Evolutionary conservation across 2,113 vertebrate genomes (phyloP), one percentile per base, ranked within the genome.

Genomic region (Excalfactoria chinensis): DNA sequence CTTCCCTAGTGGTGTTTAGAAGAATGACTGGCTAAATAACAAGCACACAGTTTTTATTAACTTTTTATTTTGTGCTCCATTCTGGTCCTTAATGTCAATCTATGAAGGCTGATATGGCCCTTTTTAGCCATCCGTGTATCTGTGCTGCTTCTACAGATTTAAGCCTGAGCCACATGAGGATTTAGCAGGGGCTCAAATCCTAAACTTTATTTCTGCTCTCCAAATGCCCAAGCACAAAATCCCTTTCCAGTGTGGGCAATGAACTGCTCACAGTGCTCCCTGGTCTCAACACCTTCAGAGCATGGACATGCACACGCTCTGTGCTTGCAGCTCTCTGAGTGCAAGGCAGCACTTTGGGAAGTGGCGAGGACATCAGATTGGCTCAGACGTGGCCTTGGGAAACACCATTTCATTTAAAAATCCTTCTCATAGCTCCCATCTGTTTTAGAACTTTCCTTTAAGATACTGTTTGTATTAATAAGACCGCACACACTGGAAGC

Each of bases 391-490:
- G 34, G 60, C 62, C 75, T 70, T 46, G 66, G 32, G 85, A 85
- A 91, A 48, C 85, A 68, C 55, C 10, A 2, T 46, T 88, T 78
- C 5, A 66, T 89, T 92, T 91, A 64, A 37, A 95, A 86, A 68
- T 37, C 85, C 80, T 40, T 34, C 2, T 68, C 93, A 91, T 35
- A 89, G 78, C 43, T 91, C 56, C 71, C 82, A 85, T 94, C 78
- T 92, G 82, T 55, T 60, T 32, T 18, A 89, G 76, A 40, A 66
- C 82, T 32, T 25, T 55, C 75, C 76, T 56, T 81, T 84, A 74
- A 71, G 58, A 91, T 87, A 53, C 1, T 86, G 87, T 93, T 95
- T 95, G 87, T 88, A 82, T 91, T 91, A 96, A 91, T 93, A 89
- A 75, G 87, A 88, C 93, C 0, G 66, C 89, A 89, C 89, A 70